Percentiles rank a stretch among this genome's conserved stretches.
phyloP scores from a whole-genome alignment of 2,113 vertebrate genomes.

The Rattus norvegicus region DNA sequence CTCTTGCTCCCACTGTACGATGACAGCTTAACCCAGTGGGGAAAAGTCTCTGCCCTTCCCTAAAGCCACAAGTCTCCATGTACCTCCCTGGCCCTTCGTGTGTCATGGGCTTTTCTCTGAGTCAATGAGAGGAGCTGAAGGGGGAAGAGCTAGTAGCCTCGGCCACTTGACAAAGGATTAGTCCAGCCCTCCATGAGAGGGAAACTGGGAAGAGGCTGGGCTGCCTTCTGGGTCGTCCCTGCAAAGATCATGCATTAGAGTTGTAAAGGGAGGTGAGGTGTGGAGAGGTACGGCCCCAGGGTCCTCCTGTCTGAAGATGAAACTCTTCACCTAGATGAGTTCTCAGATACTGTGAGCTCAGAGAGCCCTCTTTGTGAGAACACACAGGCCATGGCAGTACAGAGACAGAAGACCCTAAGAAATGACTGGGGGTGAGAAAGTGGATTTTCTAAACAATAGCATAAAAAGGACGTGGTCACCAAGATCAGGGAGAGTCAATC shows the following conservation, averaged over 20 bases:
- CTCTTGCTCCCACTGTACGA: not conserved
- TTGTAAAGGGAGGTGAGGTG: not conserved
- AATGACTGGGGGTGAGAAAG: accelerated
- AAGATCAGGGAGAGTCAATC: too few species aligned
- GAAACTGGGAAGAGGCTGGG: not conserved
- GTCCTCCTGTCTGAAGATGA: not conserved
- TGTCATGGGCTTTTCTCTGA: not conserved
- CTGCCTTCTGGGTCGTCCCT: not conserved
- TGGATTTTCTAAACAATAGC: not conserved
- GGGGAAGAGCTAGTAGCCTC: not conserved
- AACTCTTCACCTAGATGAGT: not conserved
- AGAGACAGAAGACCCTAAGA: not conserved
- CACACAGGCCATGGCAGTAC: not conserved
- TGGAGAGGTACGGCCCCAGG: not conserved
- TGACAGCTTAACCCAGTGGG: not conserved
- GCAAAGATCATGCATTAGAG: not conserved
- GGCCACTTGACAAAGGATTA: too few species aligned
- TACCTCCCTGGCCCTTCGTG: not conserved
- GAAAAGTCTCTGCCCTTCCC: not conserved
- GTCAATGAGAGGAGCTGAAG: not conserved
- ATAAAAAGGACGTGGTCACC: not conserved
- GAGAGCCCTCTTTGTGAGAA: not conserved
- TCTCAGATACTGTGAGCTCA: not conserved
- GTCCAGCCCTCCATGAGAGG: not conserved
- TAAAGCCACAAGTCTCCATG: not conserved